Conservation (phyloP, 2,113 vertebrate genomes). For the Thunnus maccoyii region DNA sequence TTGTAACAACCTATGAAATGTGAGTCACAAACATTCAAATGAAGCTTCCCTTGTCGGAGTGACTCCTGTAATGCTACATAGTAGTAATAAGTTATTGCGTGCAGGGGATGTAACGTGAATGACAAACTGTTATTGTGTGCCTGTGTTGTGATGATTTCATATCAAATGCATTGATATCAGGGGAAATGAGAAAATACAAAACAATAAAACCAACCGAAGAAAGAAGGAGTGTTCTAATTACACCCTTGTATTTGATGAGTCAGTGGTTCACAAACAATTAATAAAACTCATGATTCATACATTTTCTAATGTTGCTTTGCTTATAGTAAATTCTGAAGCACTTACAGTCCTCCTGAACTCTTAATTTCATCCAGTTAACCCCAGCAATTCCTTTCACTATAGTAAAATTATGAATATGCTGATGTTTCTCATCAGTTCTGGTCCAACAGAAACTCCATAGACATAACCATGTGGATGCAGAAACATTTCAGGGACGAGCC, state of each 20-base stretch:
- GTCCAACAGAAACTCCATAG: conserved; percentile 9
- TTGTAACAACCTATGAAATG: not conserved
- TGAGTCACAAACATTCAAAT: not conserved
- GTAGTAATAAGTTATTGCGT: conserved; percentile 30
- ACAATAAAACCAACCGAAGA: conserved; percentile 58
- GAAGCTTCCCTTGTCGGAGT: not conserved
- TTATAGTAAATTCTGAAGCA: conserved; percentile 35
- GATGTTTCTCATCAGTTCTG: conserved; percentile 27
- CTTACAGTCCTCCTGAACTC: conserved; percentile 38
- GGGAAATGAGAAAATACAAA: conserved; percentile 32
- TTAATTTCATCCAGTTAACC: conserved; percentile 40
- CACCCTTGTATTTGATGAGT: conserved; percentile 78
- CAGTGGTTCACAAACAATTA: conserved; percentile 73
- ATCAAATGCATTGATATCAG: conserved; percentile 18
- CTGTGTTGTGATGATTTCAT: conserved; percentile 31
- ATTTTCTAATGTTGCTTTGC: conserved; percentile 49
- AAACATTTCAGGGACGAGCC: conserved; percentile 36
- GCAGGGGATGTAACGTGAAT: conserved; percentile 53
- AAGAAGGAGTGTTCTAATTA: conserved; percentile 48
- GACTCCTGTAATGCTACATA: not conserved
- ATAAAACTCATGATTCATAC: conserved; percentile 66
- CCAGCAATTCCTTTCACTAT: conserved; percentile 40
- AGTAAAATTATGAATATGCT: conserved; percentile 21
- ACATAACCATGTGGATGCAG: conserved; percentile 14
- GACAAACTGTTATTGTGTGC: conserved; percentile 1